Conservation (phyloP, 2,888 invertebrate genomes). For the Aleiodes alternator region DNA sequence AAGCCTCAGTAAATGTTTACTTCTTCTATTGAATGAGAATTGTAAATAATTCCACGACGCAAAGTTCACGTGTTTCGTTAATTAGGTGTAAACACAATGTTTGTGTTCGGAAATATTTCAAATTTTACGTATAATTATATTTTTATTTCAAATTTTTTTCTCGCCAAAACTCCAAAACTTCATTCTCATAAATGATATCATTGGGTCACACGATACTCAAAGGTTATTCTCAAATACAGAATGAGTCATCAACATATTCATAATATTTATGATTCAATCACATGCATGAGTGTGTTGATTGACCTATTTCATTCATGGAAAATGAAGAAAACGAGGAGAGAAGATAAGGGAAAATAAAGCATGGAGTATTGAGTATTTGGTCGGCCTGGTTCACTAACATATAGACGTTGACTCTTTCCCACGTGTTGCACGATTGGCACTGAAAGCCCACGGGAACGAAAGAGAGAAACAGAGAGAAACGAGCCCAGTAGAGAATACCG, state of each 20-base stretch:
- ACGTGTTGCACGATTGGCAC: constrained; percentile 67
- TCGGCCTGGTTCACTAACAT: constrained; percentile 46
- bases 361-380: constrained; percentile 14
- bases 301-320: neutral
- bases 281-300: neutral
- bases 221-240: neutral
- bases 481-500: constrained; percentile 55
- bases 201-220: too few relatives aligned
- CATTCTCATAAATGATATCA: too few relatives aligned
- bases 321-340: neutral
- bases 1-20: constrained; percentile 13
- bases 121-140: constrained; percentile 11
- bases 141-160: too few relatives aligned
- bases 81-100: constrained; percentile 10
- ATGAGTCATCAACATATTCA: constrained; percentile 6
- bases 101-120: neutral
- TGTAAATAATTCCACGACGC: neutral
- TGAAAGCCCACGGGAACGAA: constrained; percentile 46
- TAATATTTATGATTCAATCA: neutral
- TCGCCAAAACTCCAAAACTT: neutral
- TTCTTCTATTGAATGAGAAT: constrained; percentile 14
- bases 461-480: constrained; percentile 44
- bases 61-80: constrained; percentile 6
- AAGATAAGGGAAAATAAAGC: neutral
- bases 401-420: constrained; percentile 63